Evolutionary conservation across 2,888 invertebrate species (phyloP), one percentile per base, ranked within the genome.

Genomic region (Anoncus sp.): DNA sequence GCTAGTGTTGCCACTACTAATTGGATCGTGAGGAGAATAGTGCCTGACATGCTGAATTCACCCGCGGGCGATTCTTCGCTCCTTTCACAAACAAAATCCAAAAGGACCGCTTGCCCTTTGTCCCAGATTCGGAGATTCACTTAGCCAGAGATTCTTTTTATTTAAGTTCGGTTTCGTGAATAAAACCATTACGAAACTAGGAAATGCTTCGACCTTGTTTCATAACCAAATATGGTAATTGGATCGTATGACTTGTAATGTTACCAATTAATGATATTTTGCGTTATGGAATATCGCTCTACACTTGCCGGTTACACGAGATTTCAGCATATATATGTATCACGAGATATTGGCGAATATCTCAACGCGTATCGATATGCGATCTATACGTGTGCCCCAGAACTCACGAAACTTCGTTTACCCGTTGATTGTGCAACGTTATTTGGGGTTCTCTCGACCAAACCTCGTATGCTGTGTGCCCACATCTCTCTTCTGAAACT

Each of bases 21-120:
- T 77, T 72, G 66, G 60, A 72, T 67, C 72, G 62, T 20, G 66
- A 51, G 43, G 22, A 40, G 57, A 67, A 57, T 53, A 45, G 35
- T 47, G 35, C 40, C 35, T 35, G 43, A 62, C 40, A 53, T n/a
- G 43, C 20, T 53, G 31, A 16, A 49, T 76, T 27, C 18, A 63
- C 67, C 57, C 3, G 57, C 16, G 73, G n/a, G 69, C 69, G 31
- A 60, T 74, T 24, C 57, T 14, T 65, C 59, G 38, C 16, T 49
- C 49, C 49, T 57, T 35, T 72, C 22, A n/a, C 45, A 53, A 35
- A 35, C 35, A 24, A 59, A 47, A 65, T 57, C n/a, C 59, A 57
- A 43, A 16, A 35, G 45, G 51, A 62, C 45, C 40, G 40, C 20
- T 65, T 51, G 12, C 40, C 24, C 55, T 57, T 60, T 31, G 49